Evolutionary conservation across 2,113 vertebrate species (phyloP), one percentile per base, ranked within the genome.

Genomic region (Gallinago paraguaiae): DNA sequence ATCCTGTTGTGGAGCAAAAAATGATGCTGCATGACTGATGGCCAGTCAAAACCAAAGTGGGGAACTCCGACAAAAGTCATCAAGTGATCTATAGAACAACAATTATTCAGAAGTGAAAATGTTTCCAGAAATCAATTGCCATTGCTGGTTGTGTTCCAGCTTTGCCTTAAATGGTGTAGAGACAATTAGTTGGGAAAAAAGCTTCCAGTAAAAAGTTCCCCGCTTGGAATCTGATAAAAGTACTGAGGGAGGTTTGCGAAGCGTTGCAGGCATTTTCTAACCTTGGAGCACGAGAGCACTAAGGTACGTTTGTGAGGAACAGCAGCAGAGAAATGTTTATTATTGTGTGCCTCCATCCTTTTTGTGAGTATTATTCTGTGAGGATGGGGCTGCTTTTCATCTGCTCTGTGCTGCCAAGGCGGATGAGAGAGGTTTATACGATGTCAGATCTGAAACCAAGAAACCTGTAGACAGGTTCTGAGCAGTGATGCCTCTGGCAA

Each of bases 381-480:
- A 95, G 93, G 88, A 93, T 33, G 30, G 90, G 93, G 64, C 86
- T 2, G 57, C 57, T 92, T 93, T 91, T 95, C 76, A 80, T 96
- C 95, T 95, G 83, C 89, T 96, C 90, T 82, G 70, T 28, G 54
- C 91, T 92, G 85, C 94, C 94, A 94, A 63, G 45, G 85, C 17
- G 16, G 91, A 96, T 86, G 23, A 96, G 93, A 95, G 84, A 91
- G 89, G 82, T 93, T 90, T 81, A 23, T 91, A 39, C 88, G 82
- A 90, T 95, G 94, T 92, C 93, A 86, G 95, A 93, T 97, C 96
- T 96, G 79, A 92, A 97, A 96, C 94, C 85, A 93, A 96, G 97
- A 87, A 97, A 97, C 97, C 97, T 96, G 96, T 91, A 95, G 97
- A 97, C 97, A 97, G 96, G 96, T 97, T 97, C 90, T 85, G 94